Evolutionary conservation across 2,797 vertebrate species (phyloP).

Genomic region (Chrysocyon brachyurus): DNA sequence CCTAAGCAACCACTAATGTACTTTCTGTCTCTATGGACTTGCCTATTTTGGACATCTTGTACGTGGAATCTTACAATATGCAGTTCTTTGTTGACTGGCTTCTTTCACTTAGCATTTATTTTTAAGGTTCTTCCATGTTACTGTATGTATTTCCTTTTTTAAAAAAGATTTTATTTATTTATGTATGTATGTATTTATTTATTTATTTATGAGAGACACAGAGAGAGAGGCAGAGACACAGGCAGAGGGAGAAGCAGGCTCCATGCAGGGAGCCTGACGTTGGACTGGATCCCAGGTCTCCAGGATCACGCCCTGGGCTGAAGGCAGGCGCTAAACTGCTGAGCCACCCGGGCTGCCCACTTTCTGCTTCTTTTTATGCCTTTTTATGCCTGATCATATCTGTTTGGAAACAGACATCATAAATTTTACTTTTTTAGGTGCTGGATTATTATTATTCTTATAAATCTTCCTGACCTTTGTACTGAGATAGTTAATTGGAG

Average conservation of each 20-base stretch:
- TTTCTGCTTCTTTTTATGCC: no score
- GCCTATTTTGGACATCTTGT: not conserved
- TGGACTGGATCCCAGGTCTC: no score
- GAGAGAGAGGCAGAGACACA: no score
- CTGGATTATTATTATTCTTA: not conserved
- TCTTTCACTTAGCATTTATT: not conserved
- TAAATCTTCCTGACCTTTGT: not conserved
- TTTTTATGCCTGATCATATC: not conserved
- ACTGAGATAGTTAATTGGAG: not conserved
- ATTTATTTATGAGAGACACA: no score
- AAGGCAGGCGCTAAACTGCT: no score
- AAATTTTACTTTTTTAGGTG: slow-evolving; percentile 29
- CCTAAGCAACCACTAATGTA: not conserved
- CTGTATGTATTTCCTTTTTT: not conserved
- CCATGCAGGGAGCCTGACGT: no score
- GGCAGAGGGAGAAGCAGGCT: no score
- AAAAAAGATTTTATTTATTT: no score
- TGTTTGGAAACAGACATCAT: not conserved
- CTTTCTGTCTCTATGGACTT: not conserved
- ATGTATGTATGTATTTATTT: no score
- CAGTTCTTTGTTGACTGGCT: not conserved
- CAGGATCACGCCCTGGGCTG: no score
- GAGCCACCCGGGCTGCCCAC: no score
- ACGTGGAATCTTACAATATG: not conserved
- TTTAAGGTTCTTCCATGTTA: not conserved